These are phyloP conservation scores for Adoxophyes honmai DNA, from an alignment of 1,140 invertebrate genomes.

Conservation along the genomic window DNA sequence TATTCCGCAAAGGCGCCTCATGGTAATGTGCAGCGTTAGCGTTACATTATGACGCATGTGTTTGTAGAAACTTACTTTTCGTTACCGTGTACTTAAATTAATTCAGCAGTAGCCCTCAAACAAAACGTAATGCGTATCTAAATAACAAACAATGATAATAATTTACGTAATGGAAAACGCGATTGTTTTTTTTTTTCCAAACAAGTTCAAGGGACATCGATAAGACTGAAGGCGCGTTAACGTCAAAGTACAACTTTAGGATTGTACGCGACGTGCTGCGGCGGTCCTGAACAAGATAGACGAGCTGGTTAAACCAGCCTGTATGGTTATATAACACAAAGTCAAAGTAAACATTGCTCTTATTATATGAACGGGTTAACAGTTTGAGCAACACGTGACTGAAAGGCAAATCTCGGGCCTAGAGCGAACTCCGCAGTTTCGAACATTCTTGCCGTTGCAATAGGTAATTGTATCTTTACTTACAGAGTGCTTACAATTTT, in stretches of 20 bases:
- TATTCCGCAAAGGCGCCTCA: too few species aligned
- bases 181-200: neutral
- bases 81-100: too few species aligned
- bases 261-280: neutral
- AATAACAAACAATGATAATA: constrained; percentile 1
- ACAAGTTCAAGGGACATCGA: constrained; percentile 12
- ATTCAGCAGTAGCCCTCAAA: neutral
- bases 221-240: neutral
- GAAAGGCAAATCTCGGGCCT: neutral
- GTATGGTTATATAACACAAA: neutral
- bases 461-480: too few species aligned
- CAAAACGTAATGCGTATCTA: neutral
- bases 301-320: neutral
- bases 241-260: neutral
- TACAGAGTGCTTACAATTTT: too few species aligned
- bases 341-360: constrained; percentile 8
- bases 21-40: too few species aligned
- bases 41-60: too few species aligned
- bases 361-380: constrained; percentile 12
- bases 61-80: too few species aligned
- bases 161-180: constrained; percentile 4
- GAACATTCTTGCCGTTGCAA: too few species aligned
- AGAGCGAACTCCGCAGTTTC: neutral
- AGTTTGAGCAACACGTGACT: constrained; percentile 1
- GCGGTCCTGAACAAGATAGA: neutral